Evolutionary conservation across 1,140 invertebrate genomes (phyloP).

Genomic region (Antheraea pernyi): DNA sequence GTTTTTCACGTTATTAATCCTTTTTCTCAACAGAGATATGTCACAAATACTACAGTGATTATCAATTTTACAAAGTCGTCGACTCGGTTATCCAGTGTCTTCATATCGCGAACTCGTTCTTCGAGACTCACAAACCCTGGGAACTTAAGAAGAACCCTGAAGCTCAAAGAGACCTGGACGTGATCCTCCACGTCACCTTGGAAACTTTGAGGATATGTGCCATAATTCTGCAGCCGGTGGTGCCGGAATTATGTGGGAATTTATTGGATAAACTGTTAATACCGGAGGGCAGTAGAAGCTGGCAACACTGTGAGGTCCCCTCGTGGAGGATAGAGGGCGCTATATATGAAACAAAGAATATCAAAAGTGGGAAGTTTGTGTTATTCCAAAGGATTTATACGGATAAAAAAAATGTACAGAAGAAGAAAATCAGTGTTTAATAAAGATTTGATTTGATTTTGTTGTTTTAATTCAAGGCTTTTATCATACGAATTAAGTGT

Average conservation of each 20-base stretch:
- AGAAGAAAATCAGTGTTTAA: slow-evolving; percentile 45
- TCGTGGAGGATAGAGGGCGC: slow-evolving; percentile 56
- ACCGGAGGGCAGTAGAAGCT: slow-evolving; percentile 43
- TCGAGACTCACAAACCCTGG: slow-evolving; percentile 94
- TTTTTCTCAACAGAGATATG: slow-evolving; percentile 75
- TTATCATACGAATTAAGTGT: too few species aligned
- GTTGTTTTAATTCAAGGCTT: too few species aligned
- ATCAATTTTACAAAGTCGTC: slow-evolving; percentile 91
- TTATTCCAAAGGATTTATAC: slow-evolving; percentile 61
- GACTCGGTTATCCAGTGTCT: slow-evolving; percentile 88
- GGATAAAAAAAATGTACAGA: slow-evolving; percentile 50
- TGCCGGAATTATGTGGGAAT: slow-evolving; percentile 85
- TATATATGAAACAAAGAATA: slow-evolving; percentile 56
- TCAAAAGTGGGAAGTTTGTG: slow-evolving; percentile 63
- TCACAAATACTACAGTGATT: slow-evolving; percentile 84
- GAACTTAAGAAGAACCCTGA: slow-evolving; percentile 80
- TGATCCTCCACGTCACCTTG: slow-evolving; percentile 89
- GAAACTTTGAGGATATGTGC: slow-evolving; percentile 90
- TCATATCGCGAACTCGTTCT: slow-evolving; percentile 90
- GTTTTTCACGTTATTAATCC: background rate
- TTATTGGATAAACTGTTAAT: slow-evolving; percentile 86
- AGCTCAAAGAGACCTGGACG: slow-evolving; percentile 81
- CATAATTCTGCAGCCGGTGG: slow-evolving; percentile 91
- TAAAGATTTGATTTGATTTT: too few species aligned
- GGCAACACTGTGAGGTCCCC: slow-evolving; percentile 51